Evolutionary conservation across 2,113 vertebrate genomes (phyloP).

Genomic region (Mesocricetus auratus): DNA sequence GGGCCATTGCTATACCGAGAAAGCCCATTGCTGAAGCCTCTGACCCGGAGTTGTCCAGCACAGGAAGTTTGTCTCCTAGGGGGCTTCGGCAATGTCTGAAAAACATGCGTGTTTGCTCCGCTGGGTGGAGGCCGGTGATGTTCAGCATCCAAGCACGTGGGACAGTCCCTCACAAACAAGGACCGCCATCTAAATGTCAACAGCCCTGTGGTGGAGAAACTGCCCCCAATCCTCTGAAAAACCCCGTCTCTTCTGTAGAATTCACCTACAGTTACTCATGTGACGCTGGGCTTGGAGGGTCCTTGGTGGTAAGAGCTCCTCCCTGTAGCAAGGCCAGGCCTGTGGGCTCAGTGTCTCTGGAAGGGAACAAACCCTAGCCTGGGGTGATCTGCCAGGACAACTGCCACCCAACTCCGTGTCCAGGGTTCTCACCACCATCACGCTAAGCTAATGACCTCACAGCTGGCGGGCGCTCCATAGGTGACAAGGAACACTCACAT

Average conservation of each 20-base stretch:
- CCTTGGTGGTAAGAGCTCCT: not conserved
- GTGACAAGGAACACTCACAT: not conserved
- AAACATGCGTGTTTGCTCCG: not conserved
- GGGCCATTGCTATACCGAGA: too few species aligned
- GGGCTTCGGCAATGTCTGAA: not conserved
- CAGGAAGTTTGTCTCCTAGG: rapidly evolving
- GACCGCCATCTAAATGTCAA: not conserved
- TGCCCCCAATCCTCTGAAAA: not conserved
- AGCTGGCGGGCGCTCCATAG: not conserved
- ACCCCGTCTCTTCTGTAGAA: not conserved
- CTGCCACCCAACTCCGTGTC: too few species aligned
- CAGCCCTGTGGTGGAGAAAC: rapidly evolving
- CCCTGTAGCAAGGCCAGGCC: not conserved
- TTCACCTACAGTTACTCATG: not conserved
- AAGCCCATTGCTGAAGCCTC: not conserved
- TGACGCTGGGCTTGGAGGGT: not conserved
- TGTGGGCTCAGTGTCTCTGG: not conserved
- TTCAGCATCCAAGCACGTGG: too few species aligned
- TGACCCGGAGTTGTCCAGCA: rapidly evolving
- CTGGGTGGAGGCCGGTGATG: not conserved
- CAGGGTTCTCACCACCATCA: not conserved
- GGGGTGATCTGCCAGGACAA: not conserved
- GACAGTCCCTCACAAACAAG: not conserved
- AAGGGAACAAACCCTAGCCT: not conserved
- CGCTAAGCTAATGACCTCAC: not conserved